Evolutionary conservation across 2,888 invertebrate genomes (phyloP).

Genomic region (Leucophenga montana): DNA sequence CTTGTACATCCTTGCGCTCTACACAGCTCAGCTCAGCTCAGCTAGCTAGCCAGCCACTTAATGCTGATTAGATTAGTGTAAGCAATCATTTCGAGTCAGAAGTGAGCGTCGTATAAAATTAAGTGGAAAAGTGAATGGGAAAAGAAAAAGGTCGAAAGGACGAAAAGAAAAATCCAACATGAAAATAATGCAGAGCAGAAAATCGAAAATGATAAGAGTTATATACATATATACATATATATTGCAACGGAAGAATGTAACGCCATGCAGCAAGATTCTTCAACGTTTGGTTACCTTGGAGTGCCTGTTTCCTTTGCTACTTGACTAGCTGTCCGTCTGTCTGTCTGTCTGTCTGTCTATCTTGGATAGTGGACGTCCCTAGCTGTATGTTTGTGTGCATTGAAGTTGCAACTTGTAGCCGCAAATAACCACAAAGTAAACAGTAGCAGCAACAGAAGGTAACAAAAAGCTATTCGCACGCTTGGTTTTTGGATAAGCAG

Average conservation of each 20-base stretch:
- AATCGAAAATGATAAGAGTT: conserved; percentile 11
- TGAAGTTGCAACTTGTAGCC: conserved; percentile 64
- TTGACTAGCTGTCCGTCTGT: neutral
- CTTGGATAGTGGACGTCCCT: neutral
- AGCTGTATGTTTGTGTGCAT: conserved; percentile 44
- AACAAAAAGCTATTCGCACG: conserved; percentile 51
- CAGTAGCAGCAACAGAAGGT: conserved; percentile 37
- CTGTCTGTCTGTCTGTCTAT: neutral
- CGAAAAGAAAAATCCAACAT: conserved; percentile 5
- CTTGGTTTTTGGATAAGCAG: neutral
- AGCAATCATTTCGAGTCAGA: conserved; percentile 35
- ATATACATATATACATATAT: neutral
- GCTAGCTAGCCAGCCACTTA: conserved; percentile 35
- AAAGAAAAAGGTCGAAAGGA: neutral
- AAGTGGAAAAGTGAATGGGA: conserved; percentile 9
- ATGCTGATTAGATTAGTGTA: conserved; percentile 56
- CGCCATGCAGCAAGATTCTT: neutral
- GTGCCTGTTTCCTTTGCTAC: neutral
- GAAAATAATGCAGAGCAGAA: conserved; percentile 5
- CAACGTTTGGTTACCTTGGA: neutral
- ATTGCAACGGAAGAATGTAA: neutral
- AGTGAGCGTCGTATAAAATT: conserved; percentile 17
- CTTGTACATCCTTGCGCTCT: neutral
- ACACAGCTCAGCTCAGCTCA: neutral
- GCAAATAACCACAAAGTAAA: conserved; percentile 66